Base-by-base conservation (phyloP, 1,140 invertebrate species). In the Bilobella aurantiaca region DNA sequence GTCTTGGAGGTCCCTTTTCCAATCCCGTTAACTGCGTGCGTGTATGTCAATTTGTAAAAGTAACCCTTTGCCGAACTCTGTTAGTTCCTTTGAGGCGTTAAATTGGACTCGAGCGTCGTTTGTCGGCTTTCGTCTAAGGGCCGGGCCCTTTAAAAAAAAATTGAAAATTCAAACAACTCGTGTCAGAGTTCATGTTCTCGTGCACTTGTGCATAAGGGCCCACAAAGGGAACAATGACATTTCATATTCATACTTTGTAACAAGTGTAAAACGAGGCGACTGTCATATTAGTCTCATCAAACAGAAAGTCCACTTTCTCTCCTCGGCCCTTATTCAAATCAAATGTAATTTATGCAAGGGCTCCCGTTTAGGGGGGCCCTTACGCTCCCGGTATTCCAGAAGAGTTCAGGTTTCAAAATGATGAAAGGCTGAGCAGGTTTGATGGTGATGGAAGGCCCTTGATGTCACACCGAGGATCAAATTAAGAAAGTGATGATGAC, bases 251-350 rank as follows among this genome's bases (percentile, higher is more conserved):
- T 61, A 68, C 66, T 59, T 63, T 59, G 66, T 68, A 68, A 68
- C 66, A 68, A 68, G 66, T 68, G 66, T 68, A 68, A 68, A 68
- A 68, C 46, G 66, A 68, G 66, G 66, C 34, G 34, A 8, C 34
- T 42, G 34, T 42, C 34, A n/a, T n/a, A n/a, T n/a, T n/a, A n/a
- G n/a, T n/a, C n/a, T n/a, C n/a, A n/a, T n/a, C n/a, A n/a, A n/a
- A n/a, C n/a, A n/a, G n/a, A n/a, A n/a, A n/a, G n/a, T n/a, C n/a
- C n/a, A n/a, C n/a, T n/a, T n/a, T n/a, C n/a, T n/a, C n/a, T n/a
- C n/a, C n/a, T n/a, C n/a, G n/a, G n/a, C n/a, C n/a, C n/a, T n/a
- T n/a, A n/a, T n/a, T n/a, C n/a, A n/a, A n/a, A n/a, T n/a, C n/a
- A n/a, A n/a, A n/a, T n/a, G n/a, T n/a, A n/a, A n/a, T n/a, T n/a